Base-by-base conservation (phyloP, 2,888 invertebrate species). In the Lagria hirta region DNA sequence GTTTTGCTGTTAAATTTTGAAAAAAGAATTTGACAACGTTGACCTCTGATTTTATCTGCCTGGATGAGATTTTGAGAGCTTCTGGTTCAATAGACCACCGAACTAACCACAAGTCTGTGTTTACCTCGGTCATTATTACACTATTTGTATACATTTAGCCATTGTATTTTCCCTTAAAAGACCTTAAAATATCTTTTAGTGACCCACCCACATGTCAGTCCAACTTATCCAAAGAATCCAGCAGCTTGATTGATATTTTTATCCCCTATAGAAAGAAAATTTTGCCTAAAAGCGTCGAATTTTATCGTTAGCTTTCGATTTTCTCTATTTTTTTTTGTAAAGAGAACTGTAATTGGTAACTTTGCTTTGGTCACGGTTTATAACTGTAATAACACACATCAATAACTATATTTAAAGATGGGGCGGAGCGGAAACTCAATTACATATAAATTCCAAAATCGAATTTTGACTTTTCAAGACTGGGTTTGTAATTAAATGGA, bases 141-240 rank as follows among this genome's bases (percentile, higher is more conserved):
- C 65, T 68, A 68, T 69, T 68, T 68, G 68, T 69, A 68, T 66
- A 68, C 67, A 67, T 57, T 58, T 53, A 51, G 41, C 55, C 49
- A 64, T 68, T 68, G 66, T 67, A 55, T 49, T 38, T 35, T 33
- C 20, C 10, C 33, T 23, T 33, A 37, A 33, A 43, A 47, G 33
- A 38, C 17, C 54, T 52, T 52, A 60, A 63, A 64, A 60, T 55
- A 54, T 56, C 51, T 50, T 54, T 48, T 54, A 51, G 52, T n/a
- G n/a, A n/a, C n/a, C n/a, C n/a, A n/a, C n/a, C n/a, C n/a, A n/a
- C n/a, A n/a, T n/a, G n/a, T n/a, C n/a, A n/a, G n/a, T n/a, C n/a
- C n/a, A n/a, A n/a, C n/a, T n/a, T n/a, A n/a, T 51, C 24, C 23
- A 46, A 28, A n/a, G 13, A 34, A 34, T 23, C 11, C n/a, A 7